phyloP scores from a whole-genome alignment of 2,888 invertebrate genomes.

The Bhutanitis thaidina region DNA sequence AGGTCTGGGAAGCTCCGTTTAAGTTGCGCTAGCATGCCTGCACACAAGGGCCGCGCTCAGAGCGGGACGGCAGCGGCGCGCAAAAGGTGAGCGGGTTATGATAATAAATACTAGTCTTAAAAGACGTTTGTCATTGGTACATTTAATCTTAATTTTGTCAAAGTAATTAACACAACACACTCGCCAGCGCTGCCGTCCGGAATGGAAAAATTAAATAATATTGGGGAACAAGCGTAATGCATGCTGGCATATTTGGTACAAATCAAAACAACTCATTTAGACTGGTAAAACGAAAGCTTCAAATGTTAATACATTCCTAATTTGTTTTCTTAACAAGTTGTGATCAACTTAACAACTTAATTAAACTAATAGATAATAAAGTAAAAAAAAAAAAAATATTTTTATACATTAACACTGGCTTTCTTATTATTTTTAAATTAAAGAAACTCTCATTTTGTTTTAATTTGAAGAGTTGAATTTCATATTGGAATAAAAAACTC shows the following conservation, averaged over 20 bases:
- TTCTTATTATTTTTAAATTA: no score
- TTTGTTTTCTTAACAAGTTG: no score
- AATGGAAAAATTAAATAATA: conserved; percentile 51
- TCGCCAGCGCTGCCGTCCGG: conserved; percentile 49
- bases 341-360: no score
- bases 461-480: neutral
- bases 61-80: conserved; percentile 51
- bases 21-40: conserved; percentile 93
- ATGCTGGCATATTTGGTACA: conserved; percentile 52
- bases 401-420: no score
- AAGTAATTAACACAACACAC: conserved; percentile 39
- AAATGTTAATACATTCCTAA: neutral
- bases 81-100: conserved; percentile 24
- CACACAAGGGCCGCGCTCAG: conserved; percentile 81
- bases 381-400: no score
- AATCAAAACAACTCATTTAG: conserved; percentile 34
- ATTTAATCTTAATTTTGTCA: no score
- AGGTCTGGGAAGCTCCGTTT: conserved; percentile 94
- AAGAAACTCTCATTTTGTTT: conserved; percentile 16
- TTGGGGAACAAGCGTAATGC: conserved; percentile 56
- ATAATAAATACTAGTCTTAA: conserved; percentile 3
- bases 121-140: no score
- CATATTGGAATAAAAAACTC: conserved; percentile 5
- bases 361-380: no score
- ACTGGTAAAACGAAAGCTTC: conserved; percentile 19